Percentiles rank a stretch among this genome's conserved stretches.
Conservation (phyloP, 1,140 invertebrate species). For the Brachionus asplanchnoidis region DNA sequence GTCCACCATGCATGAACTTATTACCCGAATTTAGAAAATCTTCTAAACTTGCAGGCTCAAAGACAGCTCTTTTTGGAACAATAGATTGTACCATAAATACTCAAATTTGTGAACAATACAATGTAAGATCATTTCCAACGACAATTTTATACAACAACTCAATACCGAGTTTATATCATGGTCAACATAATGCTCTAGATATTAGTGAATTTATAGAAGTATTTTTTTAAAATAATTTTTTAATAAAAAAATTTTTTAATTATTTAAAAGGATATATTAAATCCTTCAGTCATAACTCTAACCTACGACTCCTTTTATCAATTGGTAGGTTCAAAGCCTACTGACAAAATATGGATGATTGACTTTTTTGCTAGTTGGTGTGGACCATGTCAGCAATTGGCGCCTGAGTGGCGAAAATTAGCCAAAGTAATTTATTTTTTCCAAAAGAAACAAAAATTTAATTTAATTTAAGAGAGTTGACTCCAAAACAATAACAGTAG, state of each 20-base stretch:
- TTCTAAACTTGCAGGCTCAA: conserved; percentile 53
- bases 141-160: conserved; percentile 67
- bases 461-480: conserved; percentile 49
- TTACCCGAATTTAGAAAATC: conserved; percentile 69
- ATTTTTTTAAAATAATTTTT: background rate
- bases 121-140: conserved; percentile 69
- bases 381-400: conserved; percentile 65
- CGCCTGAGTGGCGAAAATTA: conserved; percentile 63
- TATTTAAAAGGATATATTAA: conserved; percentile 53
- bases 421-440: conserved; percentile 53
- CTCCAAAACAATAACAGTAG: conserved; percentile 62
- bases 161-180: conserved; percentile 61
- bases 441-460: background rate
- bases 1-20: conserved; percentile 72
- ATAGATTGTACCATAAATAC: conserved; percentile 60
- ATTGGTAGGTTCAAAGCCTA: conserved; percentile 59
- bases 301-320: conserved; percentile 61
- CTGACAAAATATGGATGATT: conserved; percentile 62
- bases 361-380: conserved; percentile 70
- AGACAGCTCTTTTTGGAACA: conserved; percentile 64
- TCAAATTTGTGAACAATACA: conserved; percentile 61
- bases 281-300: conserved; percentile 62
- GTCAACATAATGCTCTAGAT: conserved; percentile 61
- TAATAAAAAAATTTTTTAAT: background rate
- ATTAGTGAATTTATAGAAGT: conserved; percentile 64